Base-by-base conservation (phyloP, 1,140 invertebrate genomes). In the Ruditapes philippinarum region DNA sequence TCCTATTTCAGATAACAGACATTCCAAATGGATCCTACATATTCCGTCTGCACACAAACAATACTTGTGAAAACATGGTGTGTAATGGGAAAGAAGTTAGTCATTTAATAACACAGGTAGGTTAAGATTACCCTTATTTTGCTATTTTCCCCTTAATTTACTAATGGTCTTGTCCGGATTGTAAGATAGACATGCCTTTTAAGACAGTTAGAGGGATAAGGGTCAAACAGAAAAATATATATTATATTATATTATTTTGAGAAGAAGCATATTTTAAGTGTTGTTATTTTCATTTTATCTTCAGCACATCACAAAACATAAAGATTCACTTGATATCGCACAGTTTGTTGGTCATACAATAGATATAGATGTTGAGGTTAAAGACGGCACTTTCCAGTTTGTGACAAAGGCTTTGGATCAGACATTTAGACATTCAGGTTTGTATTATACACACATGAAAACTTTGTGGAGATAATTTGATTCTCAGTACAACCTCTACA, bases 21-120 rank as follows among this genome's bases (percentile, higher is more conserved):
- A 82, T 92, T 40, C 89, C 92, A 0, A 90, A 90, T 88, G 85
- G 91, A 49, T 31, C 82, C 7, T 76, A 86, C 49, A 91, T 57
- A 17, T 28, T 92, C 25, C 62, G 92, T 19, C 22, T 90, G 11
- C 92, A 92, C 42, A 68, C 54, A 54, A 83, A 79, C 9, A 70
- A 45, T 0, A 51, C 51, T 65, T 49, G 14, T 19, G 70, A 36
- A 38, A 65, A 51, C 51, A 42, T 83, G 28, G 57, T 5, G 38
- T 62, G 5, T 60, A 85, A 85, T 74, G 70, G 70, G 14, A 68
- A 28, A 5, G 60, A 82, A n/a, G 42, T 68, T n/a, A 82, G 49
- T 33, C 17, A 28, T 4, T 4, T 62, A 1, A 62, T 28, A 28
- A 62, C n/a, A 62, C 1, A 62, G 57, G 57, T 62, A 62, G 57